Base-by-base conservation (phyloP, 2,113 vertebrate species). In the Enhydra lutris region DNA sequence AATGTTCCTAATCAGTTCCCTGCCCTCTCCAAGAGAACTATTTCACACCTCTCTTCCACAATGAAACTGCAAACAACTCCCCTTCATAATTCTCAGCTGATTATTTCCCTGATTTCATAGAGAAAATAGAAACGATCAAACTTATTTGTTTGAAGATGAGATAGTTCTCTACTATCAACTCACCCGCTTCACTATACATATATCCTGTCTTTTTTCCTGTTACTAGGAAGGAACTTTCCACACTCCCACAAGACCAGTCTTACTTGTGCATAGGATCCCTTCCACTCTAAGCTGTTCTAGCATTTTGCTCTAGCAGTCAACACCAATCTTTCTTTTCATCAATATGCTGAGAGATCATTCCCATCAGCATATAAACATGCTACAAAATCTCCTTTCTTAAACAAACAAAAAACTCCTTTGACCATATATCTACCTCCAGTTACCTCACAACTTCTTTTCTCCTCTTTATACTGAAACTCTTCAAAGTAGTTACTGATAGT, bases 371-470 rank as follows among this genome's bases (percentile, higher is more conserved):
- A 83, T 61, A 74, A 92, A 89, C 11, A 79, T 47, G 55, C 42
- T 69, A 85, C 10, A 94, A 96, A 89, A 83, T 69, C 31, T 85
- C 24, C 55, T 23, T 39, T 69, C 50, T 94, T 34, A 91, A 85
- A 61, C 11, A 61, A 71, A 59, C 24, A 42, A 50, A 65, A 42
- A 81, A 42, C 13, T 36, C 24, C 34, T 95, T 94, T 94, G 50
- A 63, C 74, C 39, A 97, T 21, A 96, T 87, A 71, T 4, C 34
- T 42, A 76, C 71, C n/a, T 65, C 7, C 4, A 79, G 39, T 82
- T 84, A 82, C 21, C 29, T 74, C 83, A 78, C 36, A 90, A 95
- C 47, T 95, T 82, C 39, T 96, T 92, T 93, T 65, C 36, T 95
- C 78, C 17, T 57, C 42, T 95, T 89, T 63, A 80, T 42, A 76